These are phyloP conservation scores for Horisme vitalbata DNA, from an alignment of 2,888 invertebrate genomes.

Conservation along the genomic window DNA sequence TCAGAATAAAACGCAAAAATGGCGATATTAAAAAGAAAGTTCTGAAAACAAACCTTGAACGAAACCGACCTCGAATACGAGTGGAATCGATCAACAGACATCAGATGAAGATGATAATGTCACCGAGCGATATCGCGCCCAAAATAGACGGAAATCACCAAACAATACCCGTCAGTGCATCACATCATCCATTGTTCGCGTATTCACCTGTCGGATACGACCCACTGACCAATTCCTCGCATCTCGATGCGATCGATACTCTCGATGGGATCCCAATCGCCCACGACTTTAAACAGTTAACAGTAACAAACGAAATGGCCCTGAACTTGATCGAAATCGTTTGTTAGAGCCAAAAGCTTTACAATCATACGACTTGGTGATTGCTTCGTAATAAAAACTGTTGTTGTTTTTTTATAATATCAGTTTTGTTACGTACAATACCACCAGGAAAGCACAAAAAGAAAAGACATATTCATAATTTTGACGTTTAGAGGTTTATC, in stretches of 20 bases:
- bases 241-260: conserved; percentile 51
- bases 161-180: conserved; percentile 45
- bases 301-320: conserved; percentile 44
- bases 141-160: conserved; percentile 41
- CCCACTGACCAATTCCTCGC: conserved; percentile 60
- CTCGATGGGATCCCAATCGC: conserved; percentile 54
- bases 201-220: conserved; percentile 61
- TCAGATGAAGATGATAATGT: conserved; percentile 57
- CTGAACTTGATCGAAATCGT: conserved; percentile 54
- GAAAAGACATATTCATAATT: no score
- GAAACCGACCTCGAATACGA: conserved; percentile 33
- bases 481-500: no score
- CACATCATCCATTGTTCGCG: conserved; percentile 47
- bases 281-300: conserved; percentile 56
- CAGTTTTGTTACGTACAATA: no score
- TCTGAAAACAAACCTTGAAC: conserved; percentile 24
- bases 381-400: no score
- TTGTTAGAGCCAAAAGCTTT: conserved; percentile 46
- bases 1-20: conserved; percentile 1
- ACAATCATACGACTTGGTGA: no score
- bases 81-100: conserved; percentile 47
- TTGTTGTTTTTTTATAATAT: no score
- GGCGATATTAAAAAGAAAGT: conserved; percentile 33
- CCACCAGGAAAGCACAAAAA: no score
- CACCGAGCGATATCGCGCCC: conserved; percentile 39